Conservation (phyloP, 2,797 vertebrate genomes). For the Eulemur mongoz region DNA sequence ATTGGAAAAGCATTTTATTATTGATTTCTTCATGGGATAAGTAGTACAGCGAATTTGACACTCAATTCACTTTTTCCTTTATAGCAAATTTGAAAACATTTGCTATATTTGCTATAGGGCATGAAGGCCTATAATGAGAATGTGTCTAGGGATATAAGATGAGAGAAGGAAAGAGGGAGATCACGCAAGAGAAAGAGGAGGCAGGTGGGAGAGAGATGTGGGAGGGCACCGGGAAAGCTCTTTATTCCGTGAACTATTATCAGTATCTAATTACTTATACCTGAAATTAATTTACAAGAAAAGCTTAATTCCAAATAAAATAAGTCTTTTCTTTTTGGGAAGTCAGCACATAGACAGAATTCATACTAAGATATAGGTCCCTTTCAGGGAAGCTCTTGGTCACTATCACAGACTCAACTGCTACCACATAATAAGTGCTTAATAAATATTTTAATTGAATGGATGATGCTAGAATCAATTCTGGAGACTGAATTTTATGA, state of each 20-base stretch:
- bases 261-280: not conserved
- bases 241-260: not conserved
- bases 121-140: not conserved
- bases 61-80: constrained; percentile 31
- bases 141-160: not conserved
- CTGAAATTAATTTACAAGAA: not conserved
- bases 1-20: constrained; percentile 55
- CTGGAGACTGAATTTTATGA: not conserved
- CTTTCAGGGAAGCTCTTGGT: not conserved
- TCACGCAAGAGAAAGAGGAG: not conserved
- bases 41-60: constrained; percentile 44
- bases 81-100: constrained; percentile 40
- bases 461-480: not conserved
- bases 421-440: not conserved
- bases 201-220: not conserved
- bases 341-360: not conserved
- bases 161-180: not conserved
- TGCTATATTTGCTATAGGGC: no score
- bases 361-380: not conserved
- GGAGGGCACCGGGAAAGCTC: not conserved
- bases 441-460: not conserved
- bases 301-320: not conserved
- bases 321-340: not conserved
- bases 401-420: not conserved
- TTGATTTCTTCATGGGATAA: constrained; percentile 59